phyloP scores from a whole-genome alignment of 1,140 invertebrate genomes.

The Diachasmimorpha longicaudata region DNA sequence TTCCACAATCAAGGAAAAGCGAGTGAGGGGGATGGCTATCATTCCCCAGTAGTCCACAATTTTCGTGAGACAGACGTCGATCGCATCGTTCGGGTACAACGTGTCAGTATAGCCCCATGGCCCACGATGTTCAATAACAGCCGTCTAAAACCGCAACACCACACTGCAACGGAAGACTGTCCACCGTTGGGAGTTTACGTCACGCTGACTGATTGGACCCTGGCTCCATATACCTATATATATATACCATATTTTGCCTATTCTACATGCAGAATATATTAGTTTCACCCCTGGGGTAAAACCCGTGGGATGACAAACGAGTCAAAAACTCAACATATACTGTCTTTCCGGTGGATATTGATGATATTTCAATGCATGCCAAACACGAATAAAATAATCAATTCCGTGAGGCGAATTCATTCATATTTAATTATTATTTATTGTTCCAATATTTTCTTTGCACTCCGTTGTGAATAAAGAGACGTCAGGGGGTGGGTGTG shows the following conservation, averaged over 20 bases:
- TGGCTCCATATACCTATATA: neutral
- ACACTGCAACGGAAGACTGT: constrained; percentile 18
- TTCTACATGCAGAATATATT: constrained; percentile 5
- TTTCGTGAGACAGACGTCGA: neutral
- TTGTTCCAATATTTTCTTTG: too few species aligned
- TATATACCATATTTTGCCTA: neutral
- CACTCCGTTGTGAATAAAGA: too few species aligned
- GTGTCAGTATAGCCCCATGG: neutral
- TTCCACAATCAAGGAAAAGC: too few species aligned
- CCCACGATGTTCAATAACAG: constrained; percentile 24
- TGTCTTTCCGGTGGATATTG: neutral
- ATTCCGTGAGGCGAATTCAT: neutral
- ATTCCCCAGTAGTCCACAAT: neutral
- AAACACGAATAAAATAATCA: neutral
- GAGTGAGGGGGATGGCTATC: neutral
- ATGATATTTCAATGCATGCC: neutral
- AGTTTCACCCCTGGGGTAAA: neutral
- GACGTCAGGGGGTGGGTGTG: too few species aligned
- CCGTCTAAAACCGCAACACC: constrained; percentile 25
- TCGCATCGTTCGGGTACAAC: neutral
- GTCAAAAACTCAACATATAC: neutral
- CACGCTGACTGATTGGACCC: constrained; percentile 25
- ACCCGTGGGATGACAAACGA: neutral
- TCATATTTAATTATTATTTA: neutral
- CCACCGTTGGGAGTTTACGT: constrained; percentile 26